Conservation (phyloP, 2,797 vertebrate species). For the Ctenopoma multispine region DNA sequence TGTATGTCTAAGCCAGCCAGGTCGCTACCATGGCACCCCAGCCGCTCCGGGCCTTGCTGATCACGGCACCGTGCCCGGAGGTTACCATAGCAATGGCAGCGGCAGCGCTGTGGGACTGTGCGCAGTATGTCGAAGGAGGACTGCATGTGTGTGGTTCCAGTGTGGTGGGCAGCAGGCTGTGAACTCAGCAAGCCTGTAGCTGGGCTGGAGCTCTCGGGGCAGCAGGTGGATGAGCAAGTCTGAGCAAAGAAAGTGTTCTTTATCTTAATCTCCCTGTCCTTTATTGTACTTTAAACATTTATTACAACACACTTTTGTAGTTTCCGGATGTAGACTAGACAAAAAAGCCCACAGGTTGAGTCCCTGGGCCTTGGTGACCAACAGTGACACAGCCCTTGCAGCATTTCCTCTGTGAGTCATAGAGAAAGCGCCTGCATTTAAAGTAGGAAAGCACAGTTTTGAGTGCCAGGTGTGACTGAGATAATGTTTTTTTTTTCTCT, state of each 20-base stretch:
- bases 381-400: slow-evolving; percentile 34
- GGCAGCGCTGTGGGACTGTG: slow-evolving; percentile 74
- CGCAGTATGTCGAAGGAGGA: slow-evolving; percentile 50
- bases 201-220: slow-evolving; percentile 56
- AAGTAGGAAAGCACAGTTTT: slow-evolving; percentile 36
- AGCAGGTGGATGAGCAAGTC: slow-evolving; percentile 61
- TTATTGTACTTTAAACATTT: neutral
- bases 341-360: slow-evolving; percentile 3
- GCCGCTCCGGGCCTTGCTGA: slow-evolving; percentile 79
- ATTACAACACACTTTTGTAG: slow-evolving; percentile 12
- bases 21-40: slow-evolving; percentile 77
- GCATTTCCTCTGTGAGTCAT: slow-evolving; percentile 20
- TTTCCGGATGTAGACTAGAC: neutral
- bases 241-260: slow-evolving; percentile 47
- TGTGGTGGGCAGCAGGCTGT: slow-evolving; percentile 77
- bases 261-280: slow-evolving; percentile 38
- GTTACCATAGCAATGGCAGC: slow-evolving; percentile 81
- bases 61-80: slow-evolving; percentile 77
- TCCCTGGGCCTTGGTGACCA: neutral
- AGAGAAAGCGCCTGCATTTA: slow-evolving; percentile 45
- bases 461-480: slow-evolving; percentile 60
- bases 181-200: slow-evolving; percentile 76
- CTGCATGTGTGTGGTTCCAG: slow-evolving; percentile 39
- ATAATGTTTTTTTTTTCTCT: slow-evolving; percentile 35
- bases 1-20: slow-evolving; percentile 61